Evolutionary conservation across 2,113 vertebrate genomes (phyloP), one percentile per base, ranked within the genome.

Genomic region (Gopherus evgoodei): DNA sequence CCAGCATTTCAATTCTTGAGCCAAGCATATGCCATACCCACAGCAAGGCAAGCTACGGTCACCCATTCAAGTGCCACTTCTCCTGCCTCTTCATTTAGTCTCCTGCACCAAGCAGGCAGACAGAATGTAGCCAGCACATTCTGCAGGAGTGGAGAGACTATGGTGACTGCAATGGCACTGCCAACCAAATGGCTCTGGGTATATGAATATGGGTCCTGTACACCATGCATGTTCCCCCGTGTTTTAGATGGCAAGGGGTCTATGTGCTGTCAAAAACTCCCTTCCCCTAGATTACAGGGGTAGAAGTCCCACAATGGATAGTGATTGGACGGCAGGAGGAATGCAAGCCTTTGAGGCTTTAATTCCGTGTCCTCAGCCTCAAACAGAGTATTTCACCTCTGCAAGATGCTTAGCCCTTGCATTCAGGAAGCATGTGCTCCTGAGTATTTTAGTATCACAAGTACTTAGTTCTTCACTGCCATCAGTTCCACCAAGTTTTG

Each of bases 21-120:
- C 17, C 50, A 50, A 75, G 24, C 8, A 1, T 3, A 27, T 0
- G 0, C 52, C 85, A 88, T 6, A 22, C 38, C 47, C 31, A 50
- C 25, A 22, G 50, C 19, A 72, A n/a, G 49, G 1, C 12, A 0
- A 62, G 5, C 1, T 49, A 87, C 13, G 57, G 38, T 19, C 56
- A 16, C 12, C 9, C 29, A 79, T 25, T 2, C 38, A 47, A 8
- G 7, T 6, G 75, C 29, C 54, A 27, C 19, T 75, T 57, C 35
- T 72, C 35, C 25, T 42, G 91, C 25, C 44, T 14, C 56, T 49
- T 29, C 50, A 69, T n/a, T 81, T 10, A 44, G 49, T 54, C 53
- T 54, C 53, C 47, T 49, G 47, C 10, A 49, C 47, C 10, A 49
- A 49, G 47, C 10, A 49, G 10, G 47, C 47, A 49, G 59, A 54